Evolutionary conservation across 2,797 vertebrate genomes (phyloP).

Genomic region (Allobates femoralis): DNA sequence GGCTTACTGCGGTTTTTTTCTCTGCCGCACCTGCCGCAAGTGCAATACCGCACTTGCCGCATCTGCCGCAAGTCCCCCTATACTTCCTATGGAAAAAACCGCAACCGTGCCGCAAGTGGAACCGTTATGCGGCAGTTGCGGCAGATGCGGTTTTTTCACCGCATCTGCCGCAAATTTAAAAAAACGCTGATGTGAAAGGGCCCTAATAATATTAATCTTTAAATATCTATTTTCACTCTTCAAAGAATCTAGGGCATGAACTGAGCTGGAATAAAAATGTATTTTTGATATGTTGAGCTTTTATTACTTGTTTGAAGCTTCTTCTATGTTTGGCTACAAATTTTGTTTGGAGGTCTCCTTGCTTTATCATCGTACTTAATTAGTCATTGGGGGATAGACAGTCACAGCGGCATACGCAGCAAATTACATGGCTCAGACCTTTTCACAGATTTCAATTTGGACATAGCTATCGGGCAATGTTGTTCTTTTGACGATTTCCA

Average conservation of each 20-base stretch:
- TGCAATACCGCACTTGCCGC: too few species aligned
- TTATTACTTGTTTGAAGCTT: not conserved
- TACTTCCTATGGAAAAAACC: too few species aligned
- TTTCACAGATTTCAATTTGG: not conserved
- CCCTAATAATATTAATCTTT: not conserved
- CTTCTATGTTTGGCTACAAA: not conserved
- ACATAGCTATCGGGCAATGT: not conserved
- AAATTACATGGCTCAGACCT: not conserved
- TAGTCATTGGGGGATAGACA: not conserved
- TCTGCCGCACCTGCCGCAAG: too few species aligned
- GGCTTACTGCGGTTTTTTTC: too few species aligned
- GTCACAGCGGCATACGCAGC: not conserved
- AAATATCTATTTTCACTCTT: constrained; percentile 5
- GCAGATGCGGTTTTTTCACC: too few species aligned
- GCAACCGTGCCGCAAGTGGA: too few species aligned
- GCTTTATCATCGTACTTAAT: not conserved
- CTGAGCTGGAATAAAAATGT: not conserved
- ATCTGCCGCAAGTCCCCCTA: too few species aligned
- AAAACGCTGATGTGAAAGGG: too few species aligned
- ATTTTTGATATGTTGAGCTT: not conserved
- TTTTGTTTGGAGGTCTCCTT: not conserved
- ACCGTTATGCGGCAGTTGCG: too few species aligned
- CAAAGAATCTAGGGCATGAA: not conserved
- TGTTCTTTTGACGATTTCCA: not conserved
- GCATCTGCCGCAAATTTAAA: too few species aligned